These are phyloP conservation scores for Chrysochloris asiatica DNA, from an alignment of 2,113 vertebrate species.

Conservation along the genomic window DNA sequence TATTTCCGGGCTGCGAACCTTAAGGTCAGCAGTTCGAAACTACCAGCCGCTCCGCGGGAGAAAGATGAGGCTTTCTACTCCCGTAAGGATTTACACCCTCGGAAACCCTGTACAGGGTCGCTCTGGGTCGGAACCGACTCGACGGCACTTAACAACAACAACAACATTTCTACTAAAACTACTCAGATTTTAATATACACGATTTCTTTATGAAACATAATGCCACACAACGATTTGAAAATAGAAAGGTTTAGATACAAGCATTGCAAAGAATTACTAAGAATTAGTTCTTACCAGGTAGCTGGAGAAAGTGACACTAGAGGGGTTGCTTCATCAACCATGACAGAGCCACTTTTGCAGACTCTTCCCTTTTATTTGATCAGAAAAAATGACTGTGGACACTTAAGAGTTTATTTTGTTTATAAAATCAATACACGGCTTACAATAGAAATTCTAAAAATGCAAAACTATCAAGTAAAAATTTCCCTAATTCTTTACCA, in stretches of 20 bases:
- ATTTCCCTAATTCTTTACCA: background rate
- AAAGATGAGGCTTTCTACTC: too few species aligned
- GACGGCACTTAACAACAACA: too few species aligned
- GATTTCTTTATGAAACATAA: background rate
- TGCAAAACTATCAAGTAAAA: background rate
- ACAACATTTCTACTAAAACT: background rate
- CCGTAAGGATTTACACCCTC: background rate
- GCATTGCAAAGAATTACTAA: background rate
- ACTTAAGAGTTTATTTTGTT: conserved; percentile 4
- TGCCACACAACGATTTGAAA: conserved; percentile 2
- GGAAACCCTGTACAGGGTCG: background rate
- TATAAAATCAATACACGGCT: background rate
- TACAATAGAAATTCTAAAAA: background rate
- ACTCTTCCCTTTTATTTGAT: background rate
- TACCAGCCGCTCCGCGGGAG: too few species aligned
- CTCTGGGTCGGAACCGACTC: background rate
- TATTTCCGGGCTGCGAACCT: background rate
- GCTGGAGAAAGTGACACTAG: background rate
- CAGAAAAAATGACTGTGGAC: background rate
- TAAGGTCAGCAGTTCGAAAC: background rate
- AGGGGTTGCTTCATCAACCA: background rate
- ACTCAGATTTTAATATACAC: background rate
- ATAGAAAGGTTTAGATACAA: conserved; percentile 1
- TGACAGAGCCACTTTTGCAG: accelerated
- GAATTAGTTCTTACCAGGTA: background rate